Conservation (phyloP, 2,797 vertebrate species). For the Lithobates sylvaticus region DNA sequence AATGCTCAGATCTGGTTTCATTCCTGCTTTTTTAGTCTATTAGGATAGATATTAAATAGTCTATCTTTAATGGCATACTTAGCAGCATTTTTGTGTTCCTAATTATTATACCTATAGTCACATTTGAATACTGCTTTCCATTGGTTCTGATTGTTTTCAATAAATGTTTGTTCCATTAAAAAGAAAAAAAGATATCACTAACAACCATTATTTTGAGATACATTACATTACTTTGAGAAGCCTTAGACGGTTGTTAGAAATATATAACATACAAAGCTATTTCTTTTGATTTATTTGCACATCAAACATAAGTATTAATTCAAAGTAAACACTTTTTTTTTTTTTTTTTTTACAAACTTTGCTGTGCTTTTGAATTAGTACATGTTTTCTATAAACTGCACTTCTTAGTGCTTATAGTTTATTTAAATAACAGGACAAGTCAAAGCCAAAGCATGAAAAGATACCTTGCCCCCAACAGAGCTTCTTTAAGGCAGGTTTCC, state of each 20-base stretch:
- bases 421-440: conserved; percentile 27
- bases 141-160: too few relatives aligned
- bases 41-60: too few relatives aligned
- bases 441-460: conserved; percentile 34
- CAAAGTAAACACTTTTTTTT: conserved; percentile 30
- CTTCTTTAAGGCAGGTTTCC: conserved; percentile 45
- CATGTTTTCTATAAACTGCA: conserved; percentile 21
- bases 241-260: not conserved
- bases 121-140: too few relatives aligned
- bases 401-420: conserved; percentile 12
- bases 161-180: too few relatives aligned
- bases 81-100: too few relatives aligned
- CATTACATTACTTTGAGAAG: not conserved
- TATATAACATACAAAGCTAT: not conserved
- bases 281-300: not conserved
- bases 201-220: not conserved
- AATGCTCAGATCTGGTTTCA: too few relatives aligned
- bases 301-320: conserved; percentile 7
- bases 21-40: too few relatives aligned
- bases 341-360: conserved; percentile 24
- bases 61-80: too few relatives aligned
- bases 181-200: not conserved
- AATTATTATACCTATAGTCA: too few relatives aligned
- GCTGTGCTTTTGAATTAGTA: conserved; percentile 24
- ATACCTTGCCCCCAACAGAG: conserved; percentile 50